A percentile compares a stretch with the other conserved stretches of the same genome.
Evolutionary conservation across 1,140 invertebrate species (phyloP).

Genomic region (Temnothorax longispinosus): DNA sequence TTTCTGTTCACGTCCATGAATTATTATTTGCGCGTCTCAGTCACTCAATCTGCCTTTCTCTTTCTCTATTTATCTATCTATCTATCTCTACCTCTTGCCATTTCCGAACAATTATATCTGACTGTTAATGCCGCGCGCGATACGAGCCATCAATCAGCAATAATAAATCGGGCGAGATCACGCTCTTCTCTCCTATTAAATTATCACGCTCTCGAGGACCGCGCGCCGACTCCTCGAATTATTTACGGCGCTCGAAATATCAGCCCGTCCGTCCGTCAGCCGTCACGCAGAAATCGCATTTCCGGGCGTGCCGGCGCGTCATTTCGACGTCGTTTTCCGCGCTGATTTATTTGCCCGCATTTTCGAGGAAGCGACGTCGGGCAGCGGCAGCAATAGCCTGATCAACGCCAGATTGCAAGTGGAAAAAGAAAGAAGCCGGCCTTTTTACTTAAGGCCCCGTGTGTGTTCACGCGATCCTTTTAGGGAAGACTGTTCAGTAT

Average conservation of each 20-base stretch:
- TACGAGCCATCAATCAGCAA: conserved; percentile 56
- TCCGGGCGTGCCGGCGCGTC: conserved; percentile 46
- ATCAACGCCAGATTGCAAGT: neutral
- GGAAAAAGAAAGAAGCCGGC: neutral
- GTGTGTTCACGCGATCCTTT: neutral
- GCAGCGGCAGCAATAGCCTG: neutral
- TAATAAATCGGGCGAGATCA: conserved; percentile 45
- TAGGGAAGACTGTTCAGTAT: too few species aligned
- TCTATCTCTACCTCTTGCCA: neutral
- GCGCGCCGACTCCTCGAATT: conserved; percentile 53
- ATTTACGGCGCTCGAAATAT: conserved; percentile 61
- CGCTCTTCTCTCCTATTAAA: conserved; percentile 54
- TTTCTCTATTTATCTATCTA: neutral
- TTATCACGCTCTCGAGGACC: conserved; percentile 51
- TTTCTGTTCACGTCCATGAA: conserved; percentile 19
- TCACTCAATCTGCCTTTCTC: neutral
- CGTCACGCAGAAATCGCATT: conserved; percentile 63
- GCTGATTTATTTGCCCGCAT: conserved; percentile 60
- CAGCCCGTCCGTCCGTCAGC: conserved; percentile 53
- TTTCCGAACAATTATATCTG: conserved; percentile 45
- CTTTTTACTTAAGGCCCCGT: neutral
- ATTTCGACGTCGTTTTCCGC: conserved; percentile 50
- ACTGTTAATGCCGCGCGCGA: conserved; percentile 39
- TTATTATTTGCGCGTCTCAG: conserved; percentile 30
- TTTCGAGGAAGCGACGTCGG: conserved; percentile 24